Percentiles rank a stretch among this genome's conserved stretches.
Evolutionary conservation across 2,888 invertebrate genomes (phyloP).

Genomic region (Griposia aprilina): DNA sequence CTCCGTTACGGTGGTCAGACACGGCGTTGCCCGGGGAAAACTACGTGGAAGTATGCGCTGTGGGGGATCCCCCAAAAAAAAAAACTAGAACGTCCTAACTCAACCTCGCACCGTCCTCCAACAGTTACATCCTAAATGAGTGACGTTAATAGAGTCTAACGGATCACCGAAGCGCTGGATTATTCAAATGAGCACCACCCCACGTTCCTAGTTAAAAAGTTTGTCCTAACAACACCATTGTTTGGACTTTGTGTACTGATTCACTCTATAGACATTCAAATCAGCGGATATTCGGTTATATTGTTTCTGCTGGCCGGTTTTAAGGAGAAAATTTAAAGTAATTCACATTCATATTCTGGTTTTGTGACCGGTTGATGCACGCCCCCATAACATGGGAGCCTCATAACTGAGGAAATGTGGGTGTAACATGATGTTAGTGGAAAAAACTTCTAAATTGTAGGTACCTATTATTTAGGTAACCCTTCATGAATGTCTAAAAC

Average conservation of each 20-base stretch:
- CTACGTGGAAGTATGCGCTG: no score
- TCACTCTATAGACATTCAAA: conserved; percentile 66
- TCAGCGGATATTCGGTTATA: conserved; percentile 47
- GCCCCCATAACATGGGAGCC: background rate
- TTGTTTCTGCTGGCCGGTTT: conserved; percentile 37
- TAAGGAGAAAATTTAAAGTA: conserved; percentile 27
- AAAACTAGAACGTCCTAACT: background rate
- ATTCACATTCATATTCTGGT: background rate
- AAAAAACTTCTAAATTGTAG: background rate
- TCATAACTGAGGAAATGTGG: background rate
- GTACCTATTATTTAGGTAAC: background rate
- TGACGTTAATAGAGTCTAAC: conserved; percentile 68
- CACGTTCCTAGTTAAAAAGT: conserved; percentile 67
- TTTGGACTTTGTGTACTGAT: conserved; percentile 64
- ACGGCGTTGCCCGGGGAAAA: no score
- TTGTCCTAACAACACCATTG: conserved; percentile 66
- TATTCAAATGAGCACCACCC: conserved; percentile 70
- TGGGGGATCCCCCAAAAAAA: no score
- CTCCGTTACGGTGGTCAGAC: no score
- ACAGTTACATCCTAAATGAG: conserved; percentile 56
- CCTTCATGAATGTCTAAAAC: conserved; percentile 20
- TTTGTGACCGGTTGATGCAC: background rate
- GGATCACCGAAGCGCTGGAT: conserved; percentile 69
- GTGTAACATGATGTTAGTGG: background rate
- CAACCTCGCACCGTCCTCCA: background rate